A percentile compares a stretch with the other conserved stretches of the same genome.
These are phyloP conservation scores for Eublepharis macularius DNA, from an alignment of 2,113 vertebrate genomes.

Conservation along the genomic window DNA sequence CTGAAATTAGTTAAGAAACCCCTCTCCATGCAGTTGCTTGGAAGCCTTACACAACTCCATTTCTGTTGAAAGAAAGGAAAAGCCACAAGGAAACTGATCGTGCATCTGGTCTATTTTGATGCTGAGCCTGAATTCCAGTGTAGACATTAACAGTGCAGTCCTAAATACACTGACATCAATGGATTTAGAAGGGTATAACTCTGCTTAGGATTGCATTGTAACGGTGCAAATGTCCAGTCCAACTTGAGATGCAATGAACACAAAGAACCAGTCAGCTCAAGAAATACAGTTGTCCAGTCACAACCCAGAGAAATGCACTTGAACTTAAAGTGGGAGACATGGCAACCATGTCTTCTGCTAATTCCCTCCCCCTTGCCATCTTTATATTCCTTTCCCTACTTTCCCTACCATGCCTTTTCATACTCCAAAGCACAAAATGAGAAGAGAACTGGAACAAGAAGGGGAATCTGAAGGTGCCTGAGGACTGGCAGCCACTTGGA, in stretches of 20 bases:
- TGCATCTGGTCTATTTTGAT: too few relatives aligned
- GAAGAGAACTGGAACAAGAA: background rate
- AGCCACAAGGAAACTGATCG: too few relatives aligned
- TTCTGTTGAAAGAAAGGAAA: too few relatives aligned
- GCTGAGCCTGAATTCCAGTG: too few relatives aligned
- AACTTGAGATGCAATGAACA: background rate
- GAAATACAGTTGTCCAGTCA: background rate
- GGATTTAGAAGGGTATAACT: too few relatives aligned
- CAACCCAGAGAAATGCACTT: background rate
- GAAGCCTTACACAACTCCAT: too few relatives aligned
- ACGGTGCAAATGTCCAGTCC: too few relatives aligned
- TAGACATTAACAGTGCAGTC: too few relatives aligned
- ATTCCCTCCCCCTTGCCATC: background rate
- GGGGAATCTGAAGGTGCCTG: background rate
- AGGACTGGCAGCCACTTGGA: background rate
- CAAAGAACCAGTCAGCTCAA: background rate
- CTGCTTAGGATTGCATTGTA: too few relatives aligned
- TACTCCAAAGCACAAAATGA: background rate
- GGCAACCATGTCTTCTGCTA: background rate
- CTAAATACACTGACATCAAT: too few relatives aligned
- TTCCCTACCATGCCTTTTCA: background rate
- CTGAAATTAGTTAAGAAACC: too few relatives aligned
- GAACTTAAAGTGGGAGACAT: background rate
- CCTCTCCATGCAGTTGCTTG: too few relatives aligned
- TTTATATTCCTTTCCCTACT: background rate